Conservation (phyloP, 2,888 invertebrate species). For the Venusia cambrica region DNA sequence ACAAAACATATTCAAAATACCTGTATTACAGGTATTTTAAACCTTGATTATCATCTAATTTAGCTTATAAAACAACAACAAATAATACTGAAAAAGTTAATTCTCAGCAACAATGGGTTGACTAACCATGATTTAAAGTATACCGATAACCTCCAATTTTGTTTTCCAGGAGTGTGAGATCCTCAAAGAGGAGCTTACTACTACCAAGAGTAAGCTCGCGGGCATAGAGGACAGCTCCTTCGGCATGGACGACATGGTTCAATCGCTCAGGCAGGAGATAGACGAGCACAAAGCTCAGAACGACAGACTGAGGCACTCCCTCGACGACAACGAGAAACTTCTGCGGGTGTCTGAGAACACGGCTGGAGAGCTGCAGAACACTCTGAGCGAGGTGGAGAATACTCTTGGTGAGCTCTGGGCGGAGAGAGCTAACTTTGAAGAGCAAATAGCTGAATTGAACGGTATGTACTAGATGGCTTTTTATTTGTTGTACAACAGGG, state of each 20-base stretch:
- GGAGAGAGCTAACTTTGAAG: conserved; percentile 69
- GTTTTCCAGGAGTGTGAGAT: conserved; percentile 83
- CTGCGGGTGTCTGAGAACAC: conserved; percentile 87
- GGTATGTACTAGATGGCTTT: conserved; percentile 40
- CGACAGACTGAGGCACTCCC: conserved; percentile 84
- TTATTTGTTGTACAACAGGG: too few species aligned
- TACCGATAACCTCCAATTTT: too few species aligned
- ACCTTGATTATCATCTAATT: too few species aligned
- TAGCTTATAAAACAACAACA: too few species aligned
- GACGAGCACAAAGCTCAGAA: conserved; percentile 77
- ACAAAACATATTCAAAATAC: too few species aligned
- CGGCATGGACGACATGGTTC: conserved; percentile 87
- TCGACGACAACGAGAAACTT: conserved; percentile 82
- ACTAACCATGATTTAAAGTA: too few species aligned
- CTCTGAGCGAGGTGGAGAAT: conserved; percentile 86
- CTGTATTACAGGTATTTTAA: too few species aligned
- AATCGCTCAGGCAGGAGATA: conserved; percentile 84
- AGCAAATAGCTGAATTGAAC: conserved; percentile 74
- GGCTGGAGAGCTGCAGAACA: conserved; percentile 90
- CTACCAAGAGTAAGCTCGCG: conserved; percentile 80
- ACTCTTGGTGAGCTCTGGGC: conserved; percentile 83
- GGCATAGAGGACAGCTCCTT: conserved; percentile 87
- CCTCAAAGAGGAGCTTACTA: conserved; percentile 82
- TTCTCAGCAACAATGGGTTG: too few species aligned
- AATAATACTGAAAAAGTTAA: too few species aligned